A percentile compares a stretch with the other conserved stretches of the same genome.
Conservation (phyloP, 2,888 invertebrate species). For the Seira ritae region DNA sequence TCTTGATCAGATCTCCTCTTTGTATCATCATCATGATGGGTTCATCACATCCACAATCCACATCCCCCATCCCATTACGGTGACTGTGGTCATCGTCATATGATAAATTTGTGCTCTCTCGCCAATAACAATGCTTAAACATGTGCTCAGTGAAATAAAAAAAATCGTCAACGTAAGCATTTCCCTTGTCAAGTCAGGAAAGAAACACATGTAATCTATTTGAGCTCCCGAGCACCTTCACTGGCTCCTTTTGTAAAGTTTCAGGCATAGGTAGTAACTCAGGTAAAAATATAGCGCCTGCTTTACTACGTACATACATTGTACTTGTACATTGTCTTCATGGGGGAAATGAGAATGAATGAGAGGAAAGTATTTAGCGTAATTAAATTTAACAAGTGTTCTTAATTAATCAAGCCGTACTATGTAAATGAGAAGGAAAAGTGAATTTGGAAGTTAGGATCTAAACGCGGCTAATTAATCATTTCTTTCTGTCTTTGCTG, state of each 20-base stretch:
- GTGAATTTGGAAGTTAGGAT: not conserved
- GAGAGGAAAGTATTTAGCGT: conserved; percentile 12
- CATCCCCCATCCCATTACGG: too few species aligned
- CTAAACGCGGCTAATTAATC: not conserved
- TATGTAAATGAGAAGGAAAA: not conserved
- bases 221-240: not conserved
- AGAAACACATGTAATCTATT: not conserved
- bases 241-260: not conserved
- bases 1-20: not conserved
- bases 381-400: conserved; percentile 21
- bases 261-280: too few species aligned
- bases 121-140: conserved; percentile 6
- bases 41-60: too few species aligned
- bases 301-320: too few species aligned
- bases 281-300: too few species aligned
- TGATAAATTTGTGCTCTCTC: not conserved
- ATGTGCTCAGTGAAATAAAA: not conserved
- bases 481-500: not conserved
- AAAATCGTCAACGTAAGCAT: conserved; percentile 1
- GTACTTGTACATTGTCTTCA: too few species aligned
- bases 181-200: not conserved
- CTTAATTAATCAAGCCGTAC: not conserved
- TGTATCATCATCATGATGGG: not conserved
- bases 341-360: too few species aligned
- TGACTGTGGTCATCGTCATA: conserved; percentile 3